Base-by-base conservation (phyloP, 2,113 vertebrate species). In the Enhydra lutris region DNA sequence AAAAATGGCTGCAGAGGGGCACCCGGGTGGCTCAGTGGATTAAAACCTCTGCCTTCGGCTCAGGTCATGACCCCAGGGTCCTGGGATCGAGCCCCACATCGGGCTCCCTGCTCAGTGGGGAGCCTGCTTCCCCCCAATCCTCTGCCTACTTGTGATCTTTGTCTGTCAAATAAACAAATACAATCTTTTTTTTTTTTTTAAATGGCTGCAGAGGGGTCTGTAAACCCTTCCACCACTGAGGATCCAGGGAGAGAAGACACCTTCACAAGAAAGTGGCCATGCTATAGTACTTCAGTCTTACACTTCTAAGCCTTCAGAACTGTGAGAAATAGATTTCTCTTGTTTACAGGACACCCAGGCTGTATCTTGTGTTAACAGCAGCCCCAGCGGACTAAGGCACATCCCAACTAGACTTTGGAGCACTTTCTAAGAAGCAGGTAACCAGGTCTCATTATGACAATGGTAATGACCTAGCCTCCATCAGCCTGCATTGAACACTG, bases 381-480 rank as follows among this genome's bases (percentile, higher is more conserved):
- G 15, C 7, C 69, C 17, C 36, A 15, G 83, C 0, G 1, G 31
- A 91, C n/a, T 3, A 90, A 65, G 24, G 17, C 9, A 29, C 5
- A 31, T 20, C 67, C 47, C 24, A 14, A 59, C 45, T 20, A 26
- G n/a, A 26, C 29, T 4, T 12, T 42, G 36, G 23, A 55, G 31
- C 76, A 63, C n/a, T 17, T 9, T 65, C 50, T 55, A 91, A 69
- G 78, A 69, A 34, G 34, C 15, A 59, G 47, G 36, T 4, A 39
- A 14, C n/a, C 3, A 1, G 18, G 0, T 78, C 5, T 14, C 17
- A 26, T 29, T 17, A 18, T 0, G 20, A 57, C 67, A 14, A 18
- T 11, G 26, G 24, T 45, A 78, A 78, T 31, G 7, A 78, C 42
- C 42, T 45, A 31, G 15, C 36, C 39, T 14, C 21, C 7, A 3